A percentile compares a stretch with the other conserved stretches of the same genome.
These are phyloP conservation scores for Andrena hattorfiana DNA, from an alignment of 2,888 invertebrate species.

Conservation along the genomic window DNA sequence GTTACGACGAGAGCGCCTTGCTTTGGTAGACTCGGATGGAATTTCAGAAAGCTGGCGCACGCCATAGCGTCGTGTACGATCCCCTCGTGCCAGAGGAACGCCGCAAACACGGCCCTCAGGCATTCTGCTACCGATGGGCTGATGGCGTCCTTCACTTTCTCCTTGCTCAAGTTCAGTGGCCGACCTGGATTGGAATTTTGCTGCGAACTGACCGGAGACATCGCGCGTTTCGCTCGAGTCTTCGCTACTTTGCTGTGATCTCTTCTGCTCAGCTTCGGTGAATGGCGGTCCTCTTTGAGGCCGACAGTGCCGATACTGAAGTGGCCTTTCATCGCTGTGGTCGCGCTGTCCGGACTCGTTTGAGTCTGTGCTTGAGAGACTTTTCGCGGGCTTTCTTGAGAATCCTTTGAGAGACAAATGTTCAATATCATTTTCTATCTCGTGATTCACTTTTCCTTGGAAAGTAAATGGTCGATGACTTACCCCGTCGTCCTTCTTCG, in stretches of 20 bases:
- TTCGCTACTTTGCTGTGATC: constrained; percentile 85
- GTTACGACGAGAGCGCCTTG: constrained; percentile 92
- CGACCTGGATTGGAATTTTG: constrained; percentile 82
- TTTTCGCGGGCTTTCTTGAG: constrained; percentile 81
- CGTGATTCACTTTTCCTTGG: neutral
- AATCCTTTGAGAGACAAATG: constrained; percentile 76
- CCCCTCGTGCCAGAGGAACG: constrained; percentile 98
- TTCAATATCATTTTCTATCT: neutral
- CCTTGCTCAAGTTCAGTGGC: constrained; percentile 83
- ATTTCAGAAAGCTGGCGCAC: constrained; percentile 97
- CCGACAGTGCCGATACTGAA: constrained; percentile 88
- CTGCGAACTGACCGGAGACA: constrained; percentile 85
- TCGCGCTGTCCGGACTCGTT: constrained; percentile 85
- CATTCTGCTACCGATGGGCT: constrained; percentile 97
- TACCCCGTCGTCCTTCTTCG: constrained; percentile 83
- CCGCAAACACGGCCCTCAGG: constrained; percentile 97
- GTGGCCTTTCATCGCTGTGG: constrained; percentile 85
- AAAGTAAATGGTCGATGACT: constrained; percentile 19
- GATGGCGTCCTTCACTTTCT: constrained; percentile 92
- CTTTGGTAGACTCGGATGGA: constrained; percentile 94
- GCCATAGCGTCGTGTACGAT: constrained; percentile 99
- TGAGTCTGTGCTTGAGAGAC: constrained; percentile 86
- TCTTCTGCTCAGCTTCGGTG: constrained; percentile 87
- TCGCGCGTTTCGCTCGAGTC: constrained; percentile 84
- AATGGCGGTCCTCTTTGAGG: constrained; percentile 86